Percentiles rank a stretch among this genome's conserved stretches.
Evolutionary conservation across 2,888 invertebrate genomes (phyloP).

Genomic region (Leucophora obtusa): DNA sequence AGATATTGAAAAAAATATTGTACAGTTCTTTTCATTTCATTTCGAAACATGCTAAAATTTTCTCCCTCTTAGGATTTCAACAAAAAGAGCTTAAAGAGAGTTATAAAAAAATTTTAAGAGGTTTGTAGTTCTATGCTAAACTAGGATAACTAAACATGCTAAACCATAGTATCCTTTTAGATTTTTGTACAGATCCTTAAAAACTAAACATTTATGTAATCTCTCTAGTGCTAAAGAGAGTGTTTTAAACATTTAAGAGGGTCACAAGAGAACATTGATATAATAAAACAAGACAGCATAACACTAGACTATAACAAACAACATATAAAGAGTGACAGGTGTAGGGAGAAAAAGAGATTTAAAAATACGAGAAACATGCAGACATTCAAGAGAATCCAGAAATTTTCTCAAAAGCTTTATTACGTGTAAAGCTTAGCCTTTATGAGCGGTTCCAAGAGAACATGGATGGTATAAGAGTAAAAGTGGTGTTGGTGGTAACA

Average conservation of each 20-base stretch:
- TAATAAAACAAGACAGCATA: conserved; percentile 6
- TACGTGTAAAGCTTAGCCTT: conserved; percentile 7
- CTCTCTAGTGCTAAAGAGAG: conserved; percentile 40
- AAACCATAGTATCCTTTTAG: conserved; percentile 21
- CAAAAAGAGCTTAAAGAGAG: not conserved
- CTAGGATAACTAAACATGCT: conserved; percentile 35
- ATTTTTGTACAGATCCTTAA: conserved; percentile 34
- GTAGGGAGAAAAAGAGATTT: conserved; percentile 9
- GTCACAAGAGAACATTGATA: conserved; percentile 21
- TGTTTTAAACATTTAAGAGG: conserved; percentile 34
- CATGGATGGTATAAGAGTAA: conserved; percentile 10
- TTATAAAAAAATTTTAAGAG: not conserved
- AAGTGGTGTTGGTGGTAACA: conserved; percentile 51
- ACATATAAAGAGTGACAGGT: conserved; percentile 12
- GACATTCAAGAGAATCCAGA: conserved; percentile 30
- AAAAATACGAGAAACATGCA: conserved; percentile 52
- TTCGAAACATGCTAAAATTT: conserved; percentile 26
- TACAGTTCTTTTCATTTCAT: not conserved
- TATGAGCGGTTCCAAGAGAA: conserved; percentile 8
- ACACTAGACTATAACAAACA: conserved; percentile 10
- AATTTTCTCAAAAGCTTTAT: conserved; percentile 57
- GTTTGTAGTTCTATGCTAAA: not conserved
- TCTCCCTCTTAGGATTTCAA: conserved; percentile 8
- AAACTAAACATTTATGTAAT: conserved; percentile 28
- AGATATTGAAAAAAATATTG: conserved; percentile 23